Evolutionary conservation across 2,797 vertebrate species (phyloP).

Genomic region (Chelon auratus): DNA sequence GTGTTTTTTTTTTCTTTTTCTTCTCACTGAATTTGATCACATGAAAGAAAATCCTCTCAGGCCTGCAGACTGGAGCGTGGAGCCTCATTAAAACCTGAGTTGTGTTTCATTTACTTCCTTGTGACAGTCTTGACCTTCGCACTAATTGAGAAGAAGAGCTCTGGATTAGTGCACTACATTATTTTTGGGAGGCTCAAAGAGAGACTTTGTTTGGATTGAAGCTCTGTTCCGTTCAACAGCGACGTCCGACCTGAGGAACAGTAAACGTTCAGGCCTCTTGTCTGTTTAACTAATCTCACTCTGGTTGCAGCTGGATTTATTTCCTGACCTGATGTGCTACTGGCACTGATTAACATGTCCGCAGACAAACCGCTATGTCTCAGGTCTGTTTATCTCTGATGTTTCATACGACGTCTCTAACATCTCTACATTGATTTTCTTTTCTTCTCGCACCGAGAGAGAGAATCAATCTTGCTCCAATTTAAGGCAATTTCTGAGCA

Average conservation of each 20-base stretch:
- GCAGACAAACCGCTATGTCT: constrained; percentile 67
- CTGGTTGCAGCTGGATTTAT: constrained; percentile 50
- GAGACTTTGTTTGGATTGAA: constrained; percentile 29
- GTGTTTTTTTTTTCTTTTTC: neutral
- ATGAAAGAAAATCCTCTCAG: constrained; percentile 40
- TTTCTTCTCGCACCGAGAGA: constrained; percentile 33
- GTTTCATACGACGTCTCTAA: constrained; percentile 43
- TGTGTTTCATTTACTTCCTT: constrained; percentile 67
- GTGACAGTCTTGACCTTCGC: constrained; percentile 74
- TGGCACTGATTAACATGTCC: constrained; percentile 65
- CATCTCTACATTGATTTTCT: constrained; percentile 68
- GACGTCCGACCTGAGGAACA: constrained; percentile 25
- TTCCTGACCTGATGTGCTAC: constrained; percentile 55
- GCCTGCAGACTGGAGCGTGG: constrained; percentile 36
- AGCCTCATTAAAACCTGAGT: constrained; percentile 67
- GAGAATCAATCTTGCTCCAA: constrained; percentile 67
- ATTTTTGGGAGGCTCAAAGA: constrained; percentile 48
- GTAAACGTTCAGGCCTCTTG: constrained; percentile 36
- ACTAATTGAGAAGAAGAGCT: constrained; percentile 73
- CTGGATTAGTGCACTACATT: constrained; percentile 63
- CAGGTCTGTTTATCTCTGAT: constrained; percentile 68
- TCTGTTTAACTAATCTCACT: constrained; percentile 66
- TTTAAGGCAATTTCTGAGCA: constrained; percentile 63
- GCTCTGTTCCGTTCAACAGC: neutral
- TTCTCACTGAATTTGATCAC: constrained; percentile 33